Percentiles rank a stretch among this genome's conserved stretches.
Conservation (phyloP, 2,888 invertebrate genomes). For the Acronicta psi region DNA sequence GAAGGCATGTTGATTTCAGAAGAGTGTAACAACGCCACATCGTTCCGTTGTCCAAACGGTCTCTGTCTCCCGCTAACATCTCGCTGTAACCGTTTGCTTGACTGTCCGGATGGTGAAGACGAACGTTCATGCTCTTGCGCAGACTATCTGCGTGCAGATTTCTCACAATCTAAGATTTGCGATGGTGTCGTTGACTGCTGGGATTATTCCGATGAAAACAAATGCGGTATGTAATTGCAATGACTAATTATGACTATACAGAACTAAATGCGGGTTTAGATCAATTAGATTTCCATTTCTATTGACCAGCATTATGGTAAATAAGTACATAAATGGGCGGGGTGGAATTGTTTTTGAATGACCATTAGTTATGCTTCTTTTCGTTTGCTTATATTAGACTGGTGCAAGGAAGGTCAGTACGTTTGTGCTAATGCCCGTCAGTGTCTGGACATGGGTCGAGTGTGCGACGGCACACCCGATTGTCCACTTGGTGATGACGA, state of each 20-base stretch:
- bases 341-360: no score
- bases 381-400: no score
- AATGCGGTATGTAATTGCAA: slow-evolving; percentile 89
- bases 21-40: slow-evolving; percentile 83
- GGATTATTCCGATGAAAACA: slow-evolving; percentile 94
- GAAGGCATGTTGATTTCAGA: slow-evolving; percentile 63
- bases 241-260: no score
- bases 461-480: slow-evolving; percentile 92
- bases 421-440: slow-evolving; percentile 92
- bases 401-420: slow-evolving; percentile 92
- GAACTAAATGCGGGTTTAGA: no score
- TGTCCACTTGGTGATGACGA: slow-evolving; percentile 94
- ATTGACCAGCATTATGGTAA: no score
- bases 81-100: slow-evolving; percentile 92
- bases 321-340: no score
- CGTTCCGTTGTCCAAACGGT: slow-evolving; percentile 90
- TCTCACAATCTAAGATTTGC: slow-evolving; percentile 92
- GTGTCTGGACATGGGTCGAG: slow-evolving; percentile 90
- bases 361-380: no score
- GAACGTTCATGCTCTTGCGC: slow-evolving; percentile 93
- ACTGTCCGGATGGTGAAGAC: slow-evolving; percentile 92
- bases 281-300: no score
- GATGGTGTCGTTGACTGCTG: slow-evolving; percentile 94
- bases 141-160: slow-evolving; percentile 92
- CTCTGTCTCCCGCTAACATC: slow-evolving; percentile 91